Conservation (phyloP, 2,888 invertebrate genomes). For the Thalpophila matura region DNA sequence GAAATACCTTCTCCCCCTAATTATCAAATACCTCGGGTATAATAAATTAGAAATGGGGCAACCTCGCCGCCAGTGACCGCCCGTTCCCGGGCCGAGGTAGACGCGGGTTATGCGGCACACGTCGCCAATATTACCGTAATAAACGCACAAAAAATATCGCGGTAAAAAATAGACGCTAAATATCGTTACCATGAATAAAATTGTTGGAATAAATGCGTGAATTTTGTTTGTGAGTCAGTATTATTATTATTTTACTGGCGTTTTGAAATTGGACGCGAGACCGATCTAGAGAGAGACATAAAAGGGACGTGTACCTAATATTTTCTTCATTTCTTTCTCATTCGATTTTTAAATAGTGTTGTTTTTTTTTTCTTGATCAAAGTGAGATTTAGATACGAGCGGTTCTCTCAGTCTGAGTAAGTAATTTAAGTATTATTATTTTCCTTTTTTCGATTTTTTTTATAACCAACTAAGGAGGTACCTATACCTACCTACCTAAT, state of each 20-base stretch:
- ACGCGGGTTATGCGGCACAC: conserved; percentile 42
- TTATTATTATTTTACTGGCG: conserved; percentile 10
- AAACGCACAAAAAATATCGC: conserved; percentile 54
- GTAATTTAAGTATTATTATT: too few relatives aligned
- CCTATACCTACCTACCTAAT: too few relatives aligned
- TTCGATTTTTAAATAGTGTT: conserved; percentile 2
- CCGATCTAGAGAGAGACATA: conserved; percentile 19
- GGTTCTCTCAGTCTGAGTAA: conserved; percentile 20
- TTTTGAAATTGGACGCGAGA: conserved; percentile 30
- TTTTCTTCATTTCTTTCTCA: conserved; percentile 30
- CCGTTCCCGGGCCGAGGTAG: conserved; percentile 76
- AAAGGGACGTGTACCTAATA: conserved; percentile 33
- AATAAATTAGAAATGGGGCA: conserved; percentile 42
- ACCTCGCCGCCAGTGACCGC: conserved; percentile 76
- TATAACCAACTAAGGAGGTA: too few relatives aligned
- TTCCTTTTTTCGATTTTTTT: neutral
- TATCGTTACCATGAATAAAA: conserved; percentile 63
- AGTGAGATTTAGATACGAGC: conserved; percentile 12
- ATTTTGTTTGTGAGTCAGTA: conserved; percentile 12
- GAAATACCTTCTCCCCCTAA: neutral
- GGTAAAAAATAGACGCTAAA: conserved; percentile 40
- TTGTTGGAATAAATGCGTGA: conserved; percentile 26
- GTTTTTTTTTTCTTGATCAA: neutral
- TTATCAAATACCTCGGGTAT: conserved; percentile 28
- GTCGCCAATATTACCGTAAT: conserved; percentile 40